A percentile compares a stretch with the other conserved stretches of the same genome.
Evolutionary conservation across 2,113 vertebrate species (phyloP).

Genomic region (Mus spicilegus): DNA sequence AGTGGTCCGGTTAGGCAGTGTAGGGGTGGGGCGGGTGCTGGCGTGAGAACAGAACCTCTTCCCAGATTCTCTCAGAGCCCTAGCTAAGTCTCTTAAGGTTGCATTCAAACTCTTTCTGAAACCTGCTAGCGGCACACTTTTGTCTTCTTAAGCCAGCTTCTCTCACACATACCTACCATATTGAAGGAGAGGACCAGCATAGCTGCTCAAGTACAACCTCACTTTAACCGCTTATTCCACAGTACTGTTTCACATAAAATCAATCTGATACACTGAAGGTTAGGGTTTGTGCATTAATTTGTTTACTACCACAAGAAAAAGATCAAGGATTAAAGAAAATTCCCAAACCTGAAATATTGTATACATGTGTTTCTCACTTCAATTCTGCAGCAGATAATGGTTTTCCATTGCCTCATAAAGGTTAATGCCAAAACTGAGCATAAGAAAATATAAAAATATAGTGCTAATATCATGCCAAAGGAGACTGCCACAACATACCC

Average conservation of each 20-base stretch:
- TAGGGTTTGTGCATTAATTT: neutral
- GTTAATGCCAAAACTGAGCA: neutral
- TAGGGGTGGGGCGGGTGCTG: fast-evolving
- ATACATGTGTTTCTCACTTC: neutral
- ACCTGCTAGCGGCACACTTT: neutral
- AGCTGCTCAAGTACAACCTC: neutral
- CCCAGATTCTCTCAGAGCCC: neutral
- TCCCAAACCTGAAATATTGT: neutral
- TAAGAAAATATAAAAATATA: neutral
- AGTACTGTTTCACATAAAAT: neutral
- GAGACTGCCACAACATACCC: neutral
- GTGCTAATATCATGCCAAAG: neutral
- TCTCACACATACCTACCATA: neutral
- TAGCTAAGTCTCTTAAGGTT: neutral
- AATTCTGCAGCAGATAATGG: neutral
- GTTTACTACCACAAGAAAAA: neutral
- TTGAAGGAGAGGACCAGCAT: neutral
- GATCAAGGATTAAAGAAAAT: neutral
- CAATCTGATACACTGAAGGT: neutral
- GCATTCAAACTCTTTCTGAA: neutral
- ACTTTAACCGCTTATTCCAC: neutral
- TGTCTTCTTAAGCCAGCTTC: neutral
- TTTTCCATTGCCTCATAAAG: neutral
- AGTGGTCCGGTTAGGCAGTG: neutral
- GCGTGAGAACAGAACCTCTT: neutral